Conservation (phyloP, 2,797 vertebrate species). For the Eutrigla gurnardus region DNA sequence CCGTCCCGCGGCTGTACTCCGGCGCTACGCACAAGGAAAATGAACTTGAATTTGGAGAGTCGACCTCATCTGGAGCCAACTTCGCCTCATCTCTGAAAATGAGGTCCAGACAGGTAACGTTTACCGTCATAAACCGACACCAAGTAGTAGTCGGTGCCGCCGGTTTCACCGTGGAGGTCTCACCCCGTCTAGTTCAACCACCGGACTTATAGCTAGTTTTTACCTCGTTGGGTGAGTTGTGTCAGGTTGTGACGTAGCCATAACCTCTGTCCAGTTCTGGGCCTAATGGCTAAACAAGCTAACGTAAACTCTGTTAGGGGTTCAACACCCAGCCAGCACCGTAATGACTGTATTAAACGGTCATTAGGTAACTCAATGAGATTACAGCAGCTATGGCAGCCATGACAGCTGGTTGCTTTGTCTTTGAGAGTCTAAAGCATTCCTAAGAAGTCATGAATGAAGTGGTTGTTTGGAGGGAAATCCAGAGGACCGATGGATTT, state of each 20-base stretch:
- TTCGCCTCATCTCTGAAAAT: constrained; percentile 46
- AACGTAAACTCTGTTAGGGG: no score
- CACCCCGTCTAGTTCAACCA: not conserved
- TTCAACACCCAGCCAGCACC: not conserved
- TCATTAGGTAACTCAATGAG: no score
- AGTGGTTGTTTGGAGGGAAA: no score
- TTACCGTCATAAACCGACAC: no score
- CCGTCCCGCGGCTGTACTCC: constrained; percentile 54
- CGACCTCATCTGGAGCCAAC: constrained; percentile 51
- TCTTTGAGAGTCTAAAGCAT: no score
- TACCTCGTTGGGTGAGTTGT: not conserved
- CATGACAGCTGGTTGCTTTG: no score
- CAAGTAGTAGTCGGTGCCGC: rapidly evolving
- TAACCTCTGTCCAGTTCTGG: not conserved
- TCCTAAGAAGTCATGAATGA: no score
- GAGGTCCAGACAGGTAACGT: constrained; percentile 47
- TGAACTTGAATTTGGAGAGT: constrained; percentile 57
- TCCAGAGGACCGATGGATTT: no score
- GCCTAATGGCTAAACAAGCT: not conserved
- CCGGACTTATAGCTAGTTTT: not conserved
- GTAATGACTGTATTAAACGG: not conserved
- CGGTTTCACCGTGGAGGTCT: no score
- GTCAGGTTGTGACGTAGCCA: not conserved
- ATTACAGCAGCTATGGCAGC: no score
- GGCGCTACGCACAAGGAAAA: constrained; percentile 70